Conservation (phyloP, 2,113 vertebrate genomes). For the Cyphomyrus plagiostoma region DNA sequence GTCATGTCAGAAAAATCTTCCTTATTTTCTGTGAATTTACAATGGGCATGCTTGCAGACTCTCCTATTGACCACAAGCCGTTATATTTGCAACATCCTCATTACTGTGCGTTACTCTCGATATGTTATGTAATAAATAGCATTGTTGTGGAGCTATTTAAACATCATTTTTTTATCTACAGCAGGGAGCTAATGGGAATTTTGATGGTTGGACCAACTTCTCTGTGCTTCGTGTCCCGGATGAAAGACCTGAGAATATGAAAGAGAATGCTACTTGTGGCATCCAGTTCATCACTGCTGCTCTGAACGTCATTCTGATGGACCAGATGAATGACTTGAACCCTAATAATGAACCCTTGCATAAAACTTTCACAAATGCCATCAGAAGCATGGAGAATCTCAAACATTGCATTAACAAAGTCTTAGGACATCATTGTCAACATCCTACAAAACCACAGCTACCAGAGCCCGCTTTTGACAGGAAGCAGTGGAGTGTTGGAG, state of each 20-base stretch:
- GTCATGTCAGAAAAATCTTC: neutral
- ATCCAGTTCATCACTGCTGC: slow-evolving; percentile 37
- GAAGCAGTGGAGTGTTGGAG: slow-evolving; percentile 48
- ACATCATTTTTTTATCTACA: slow-evolving; percentile 11
- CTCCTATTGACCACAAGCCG: neutral
- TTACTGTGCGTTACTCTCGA: neutral
- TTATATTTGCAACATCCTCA: neutral
- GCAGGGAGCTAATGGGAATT: slow-evolving; percentile 33
- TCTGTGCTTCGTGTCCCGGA: slow-evolving; percentile 30
- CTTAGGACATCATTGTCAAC: neutral
- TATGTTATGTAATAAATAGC: neutral
- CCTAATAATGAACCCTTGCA: neutral
- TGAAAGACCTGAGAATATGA: neutral
- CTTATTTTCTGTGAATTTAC: neutral
- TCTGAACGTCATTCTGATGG: slow-evolving; percentile 23
- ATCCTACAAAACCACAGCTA: neutral
- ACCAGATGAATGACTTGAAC: slow-evolving; percentile 31
- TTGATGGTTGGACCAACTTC: slow-evolving; percentile 34
- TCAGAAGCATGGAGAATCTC: neutral
- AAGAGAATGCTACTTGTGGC: slow-evolving; percentile 31
- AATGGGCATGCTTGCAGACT: neutral
- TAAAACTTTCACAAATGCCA: neutral
- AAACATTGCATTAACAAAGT: neutral
- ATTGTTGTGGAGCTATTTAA: neutral
- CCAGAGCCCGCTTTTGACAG: slow-evolving; percentile 18